Evolutionary conservation across 2,888 invertebrate species (phyloP).

Genomic region (Tenthredo notha): DNA sequence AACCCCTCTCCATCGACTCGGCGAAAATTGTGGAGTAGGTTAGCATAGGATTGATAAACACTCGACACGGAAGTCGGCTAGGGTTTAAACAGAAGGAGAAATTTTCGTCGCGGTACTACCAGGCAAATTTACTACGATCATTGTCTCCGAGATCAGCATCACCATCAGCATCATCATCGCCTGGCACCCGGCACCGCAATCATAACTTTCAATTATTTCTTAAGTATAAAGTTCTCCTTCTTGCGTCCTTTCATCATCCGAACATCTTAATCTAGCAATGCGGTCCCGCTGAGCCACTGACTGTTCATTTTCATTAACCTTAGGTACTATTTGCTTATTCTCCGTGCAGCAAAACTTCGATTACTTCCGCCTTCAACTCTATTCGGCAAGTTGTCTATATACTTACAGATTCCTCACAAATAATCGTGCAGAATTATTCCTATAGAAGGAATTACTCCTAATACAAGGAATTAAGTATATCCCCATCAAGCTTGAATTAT

Average conservation of each 20-base stretch:
- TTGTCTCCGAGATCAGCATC: slow-evolving; percentile 17
- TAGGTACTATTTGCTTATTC: neutral
- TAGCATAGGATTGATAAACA: slow-evolving; percentile 8
- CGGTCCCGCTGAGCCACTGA: neutral
- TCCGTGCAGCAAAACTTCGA: slow-evolving; percentile 17
- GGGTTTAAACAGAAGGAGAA: neutral
- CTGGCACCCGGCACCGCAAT: slow-evolving; percentile 4
- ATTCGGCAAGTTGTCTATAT: too few species aligned
- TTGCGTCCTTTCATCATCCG: slow-evolving; percentile 19
- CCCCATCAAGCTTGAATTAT: neutral
- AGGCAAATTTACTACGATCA: slow-evolving; percentile 15
- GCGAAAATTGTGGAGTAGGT: neutral
- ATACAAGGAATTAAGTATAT: neutral
- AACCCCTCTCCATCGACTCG: neutral
- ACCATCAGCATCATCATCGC: neutral
- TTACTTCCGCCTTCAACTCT: slow-evolving; percentile 34
- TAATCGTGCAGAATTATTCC: neutral
- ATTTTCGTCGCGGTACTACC: neutral
- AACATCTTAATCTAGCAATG: slow-evolving; percentile 4
- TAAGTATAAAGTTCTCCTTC: slow-evolving; percentile 14
- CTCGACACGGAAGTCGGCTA: slow-evolving; percentile 28
- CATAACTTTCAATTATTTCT: slow-evolving; percentile 40
- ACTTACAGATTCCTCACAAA: neutral
- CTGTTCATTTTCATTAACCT: slow-evolving; percentile 28
- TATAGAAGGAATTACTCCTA: neutral